These are phyloP conservation scores for Thymelicus acteon DNA, from an alignment of 2,888 invertebrate species.

Conservation along the genomic window DNA sequence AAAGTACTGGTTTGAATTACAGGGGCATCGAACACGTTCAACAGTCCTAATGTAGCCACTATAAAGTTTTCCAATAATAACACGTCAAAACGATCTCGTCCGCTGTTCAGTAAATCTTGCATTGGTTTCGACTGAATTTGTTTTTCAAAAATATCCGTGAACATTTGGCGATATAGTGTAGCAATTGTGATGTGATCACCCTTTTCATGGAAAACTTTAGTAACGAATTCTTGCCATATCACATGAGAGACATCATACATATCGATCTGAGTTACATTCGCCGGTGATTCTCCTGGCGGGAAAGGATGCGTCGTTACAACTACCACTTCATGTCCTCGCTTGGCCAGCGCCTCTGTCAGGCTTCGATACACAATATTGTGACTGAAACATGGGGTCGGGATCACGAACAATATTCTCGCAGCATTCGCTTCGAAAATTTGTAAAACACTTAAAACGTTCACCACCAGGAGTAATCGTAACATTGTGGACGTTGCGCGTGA, in stretches of 20 bases:
- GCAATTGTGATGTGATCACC: neutral
- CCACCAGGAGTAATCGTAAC: neutral
- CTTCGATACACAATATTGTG: constrained; percentile 5
- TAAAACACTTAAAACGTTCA: neutral
- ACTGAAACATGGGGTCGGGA: neutral
- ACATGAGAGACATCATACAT: neutral
- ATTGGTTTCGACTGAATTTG: neutral
- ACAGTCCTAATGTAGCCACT: neutral
- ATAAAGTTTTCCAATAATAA: neutral
- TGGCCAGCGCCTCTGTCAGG: constrained; percentile 5
- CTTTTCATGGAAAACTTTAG: neutral
- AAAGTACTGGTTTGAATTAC: constrained; percentile 8
- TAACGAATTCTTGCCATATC: neutral
- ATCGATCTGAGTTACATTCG: constrained; percentile 8
- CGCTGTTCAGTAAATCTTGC: neutral
- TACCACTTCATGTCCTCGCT: constrained; percentile 13
- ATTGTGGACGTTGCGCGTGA: neutral
- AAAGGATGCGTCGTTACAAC: constrained; percentile 8
- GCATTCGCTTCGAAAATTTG: neutral
- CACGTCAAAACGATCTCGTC: constrained; percentile 8
- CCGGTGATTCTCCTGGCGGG: neutral
- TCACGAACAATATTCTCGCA: constrained; percentile 10
- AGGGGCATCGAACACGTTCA: constrained; percentile 7
- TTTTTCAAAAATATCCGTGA: neutral
- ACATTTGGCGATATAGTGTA: neutral